Base-by-base conservation (phyloP, 2,888 invertebrate species). In the Andrena minutula region DNA sequence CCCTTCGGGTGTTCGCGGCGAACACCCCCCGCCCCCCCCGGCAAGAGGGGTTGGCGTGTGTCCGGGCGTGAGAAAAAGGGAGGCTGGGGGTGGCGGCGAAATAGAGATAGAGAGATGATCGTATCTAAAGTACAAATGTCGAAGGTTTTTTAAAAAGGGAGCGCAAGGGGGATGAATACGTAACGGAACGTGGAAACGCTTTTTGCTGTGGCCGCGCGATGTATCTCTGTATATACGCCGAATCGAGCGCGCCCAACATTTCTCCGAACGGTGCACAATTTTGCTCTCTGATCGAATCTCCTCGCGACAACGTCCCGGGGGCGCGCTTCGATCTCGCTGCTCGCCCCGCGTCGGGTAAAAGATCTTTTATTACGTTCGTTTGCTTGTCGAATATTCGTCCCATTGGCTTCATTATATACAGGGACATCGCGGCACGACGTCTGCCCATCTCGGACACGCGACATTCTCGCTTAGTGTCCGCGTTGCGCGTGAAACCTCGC, bases 71-170 rank as follows among this genome's bases (percentile, higher is more conserved):
- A 35, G 49, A 69, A 28, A 26, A 58, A 41, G 35, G 20, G 30
- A 32, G 41, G 16, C 16, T 16, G 4, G 41, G 41, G 41, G 41
- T 41, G 56, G 56, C 23, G 61, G 51, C 68, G 74, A 77, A 73
- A 70, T 64, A 71, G 30, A 79, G 69, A 79, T 41, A 68, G 47
- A 65, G 26, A 58, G 68, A 63, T 65, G 63, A 76, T 66, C 51
- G 79, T 61, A 66, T 76, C 79, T 75, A 69, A 81, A 78, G 65
- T 87, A 86, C 66, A 85, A 81, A 87, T 81, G 72, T 86, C 53
- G 41, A 78, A 71, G 63, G 49, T 60, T 73, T 73, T 47, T 65
- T 75, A 76, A 72, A 26, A 23, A 26, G 47, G 74, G 71, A 56
- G 76, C 35, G 77, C 51, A 71, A 66, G 56, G 66, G 75, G 73